A percentile compares a stretch with the other conserved stretches of the same genome.
These are phyloP conservation scores for Lamprologus speciosus DNA, from an alignment of 2,113 vertebrate species.

Conservation along the genomic window DNA sequence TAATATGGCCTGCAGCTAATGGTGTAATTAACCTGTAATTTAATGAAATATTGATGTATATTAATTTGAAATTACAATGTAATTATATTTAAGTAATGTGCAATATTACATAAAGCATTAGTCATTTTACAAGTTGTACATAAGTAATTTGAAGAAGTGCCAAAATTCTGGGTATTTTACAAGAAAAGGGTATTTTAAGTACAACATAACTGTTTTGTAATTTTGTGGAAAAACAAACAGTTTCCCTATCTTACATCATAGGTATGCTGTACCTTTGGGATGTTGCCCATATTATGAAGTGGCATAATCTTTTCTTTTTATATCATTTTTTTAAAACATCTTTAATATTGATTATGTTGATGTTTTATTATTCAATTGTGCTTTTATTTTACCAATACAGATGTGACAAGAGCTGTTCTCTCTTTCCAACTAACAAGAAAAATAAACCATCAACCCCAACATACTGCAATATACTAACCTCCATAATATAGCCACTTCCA, in stretches of 20 bases:
- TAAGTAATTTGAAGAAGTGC: neutral
- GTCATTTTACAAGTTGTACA: neutral
- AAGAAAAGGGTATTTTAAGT: neutral
- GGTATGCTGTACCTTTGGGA: neutral
- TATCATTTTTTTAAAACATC: neutral
- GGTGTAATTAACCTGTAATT: neutral
- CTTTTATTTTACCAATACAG: neutral
- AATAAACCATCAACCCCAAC: neutral
- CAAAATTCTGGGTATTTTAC: neutral
- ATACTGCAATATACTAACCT: neutral
- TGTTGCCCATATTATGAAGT: neutral
- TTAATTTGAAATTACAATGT: neutral
- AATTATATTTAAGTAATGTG: neutral
- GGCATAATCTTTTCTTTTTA: neutral
- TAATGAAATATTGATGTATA: accelerated
- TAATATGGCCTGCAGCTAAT: neutral
- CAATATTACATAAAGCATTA: neutral
- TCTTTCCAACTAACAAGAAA: neutral
- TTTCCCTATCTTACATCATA: neutral
- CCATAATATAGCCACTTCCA: neutral
- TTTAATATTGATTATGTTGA: neutral
- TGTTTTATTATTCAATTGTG: neutral
- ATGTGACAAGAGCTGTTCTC: neutral
- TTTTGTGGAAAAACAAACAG: neutral
- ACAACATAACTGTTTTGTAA: neutral